A percentile compares a stretch with the other conserved stretches of the same genome.
Evolutionary conservation across 2,888 invertebrate genomes (phyloP).

Genomic region (Gymnoscelis rufifasciata): DNA sequence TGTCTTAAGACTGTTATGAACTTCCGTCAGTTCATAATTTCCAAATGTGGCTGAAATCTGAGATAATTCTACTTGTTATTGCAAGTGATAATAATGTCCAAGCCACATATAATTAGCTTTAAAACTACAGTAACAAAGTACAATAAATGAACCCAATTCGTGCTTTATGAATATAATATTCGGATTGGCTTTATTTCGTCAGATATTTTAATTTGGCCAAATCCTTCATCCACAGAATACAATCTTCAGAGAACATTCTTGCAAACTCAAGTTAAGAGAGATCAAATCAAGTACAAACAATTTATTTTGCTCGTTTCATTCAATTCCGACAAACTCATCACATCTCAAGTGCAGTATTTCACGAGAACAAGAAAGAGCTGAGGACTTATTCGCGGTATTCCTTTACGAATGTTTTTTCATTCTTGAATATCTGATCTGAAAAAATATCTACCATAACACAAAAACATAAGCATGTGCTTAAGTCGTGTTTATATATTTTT

Average conservation of each 20-base stretch:
- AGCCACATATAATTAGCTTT: no score
- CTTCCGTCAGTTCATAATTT: slow-evolving; percentile 60
- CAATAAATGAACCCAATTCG: no score
- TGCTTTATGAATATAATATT: no score
- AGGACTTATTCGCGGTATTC: slow-evolving; percentile 7
- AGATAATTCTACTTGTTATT: no score
- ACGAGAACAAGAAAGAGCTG: slow-evolving; percentile 45
- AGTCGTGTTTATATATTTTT: no score
- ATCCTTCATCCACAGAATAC: neutral
- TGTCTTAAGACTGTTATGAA: slow-evolving; percentile 65
- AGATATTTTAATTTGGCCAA: neutral
- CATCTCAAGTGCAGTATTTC: slow-evolving; percentile 24
- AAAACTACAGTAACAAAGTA: no score
- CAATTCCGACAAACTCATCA: slow-evolving; percentile 29
- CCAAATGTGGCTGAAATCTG: slow-evolving; percentile 32
- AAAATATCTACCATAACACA: no score
- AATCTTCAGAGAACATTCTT: neutral
- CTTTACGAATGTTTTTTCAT: neutral
- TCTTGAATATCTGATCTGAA: no score
- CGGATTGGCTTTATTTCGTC: no score
- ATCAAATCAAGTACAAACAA: slow-evolving; percentile 8
- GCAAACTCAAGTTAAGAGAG: neutral
- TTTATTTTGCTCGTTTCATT: slow-evolving; percentile 8
- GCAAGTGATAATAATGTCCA: no score
- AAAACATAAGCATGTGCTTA: no score